phyloP scores from a whole-genome alignment of 2,113 vertebrate species.

The Catagonus wagneri region DNA sequence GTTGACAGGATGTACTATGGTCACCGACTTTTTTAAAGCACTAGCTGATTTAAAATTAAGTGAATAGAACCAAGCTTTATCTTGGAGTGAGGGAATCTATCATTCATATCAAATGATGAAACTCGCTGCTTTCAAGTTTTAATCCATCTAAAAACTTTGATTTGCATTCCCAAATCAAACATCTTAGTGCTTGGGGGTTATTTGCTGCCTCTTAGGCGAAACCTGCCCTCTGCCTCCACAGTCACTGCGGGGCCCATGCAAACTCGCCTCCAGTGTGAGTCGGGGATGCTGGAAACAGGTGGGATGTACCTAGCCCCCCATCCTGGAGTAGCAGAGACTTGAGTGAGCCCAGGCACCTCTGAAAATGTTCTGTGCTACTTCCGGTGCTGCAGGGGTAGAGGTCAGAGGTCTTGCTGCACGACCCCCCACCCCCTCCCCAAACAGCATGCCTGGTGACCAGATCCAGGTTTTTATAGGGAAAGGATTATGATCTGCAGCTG shows the following conservation, averaged over 20 bases:
- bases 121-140: neutral
- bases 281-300: neutral
- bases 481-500: neutral
- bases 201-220: neutral
- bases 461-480: neutral
- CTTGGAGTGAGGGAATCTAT: neutral
- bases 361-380: neutral
- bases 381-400: neutral
- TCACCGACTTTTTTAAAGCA: neutral
- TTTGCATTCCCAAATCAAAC: neutral
- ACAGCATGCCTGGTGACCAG: neutral
- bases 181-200: neutral
- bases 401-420: neutral
- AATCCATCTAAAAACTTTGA: neutral
- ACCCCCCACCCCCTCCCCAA: neutral
- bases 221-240: neutral
- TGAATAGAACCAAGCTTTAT: conserved; percentile 26
- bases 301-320: neutral
- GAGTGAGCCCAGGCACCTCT: neutral
- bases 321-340: neutral
- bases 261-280: neutral
- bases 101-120: neutral
- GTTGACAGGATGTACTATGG: no score
- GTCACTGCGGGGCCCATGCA: neutral
- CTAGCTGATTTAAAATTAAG: conserved; percentile 34